phyloP scores from a whole-genome alignment of 2,888 invertebrate species.

The Lasioglossum calceatum region DNA sequence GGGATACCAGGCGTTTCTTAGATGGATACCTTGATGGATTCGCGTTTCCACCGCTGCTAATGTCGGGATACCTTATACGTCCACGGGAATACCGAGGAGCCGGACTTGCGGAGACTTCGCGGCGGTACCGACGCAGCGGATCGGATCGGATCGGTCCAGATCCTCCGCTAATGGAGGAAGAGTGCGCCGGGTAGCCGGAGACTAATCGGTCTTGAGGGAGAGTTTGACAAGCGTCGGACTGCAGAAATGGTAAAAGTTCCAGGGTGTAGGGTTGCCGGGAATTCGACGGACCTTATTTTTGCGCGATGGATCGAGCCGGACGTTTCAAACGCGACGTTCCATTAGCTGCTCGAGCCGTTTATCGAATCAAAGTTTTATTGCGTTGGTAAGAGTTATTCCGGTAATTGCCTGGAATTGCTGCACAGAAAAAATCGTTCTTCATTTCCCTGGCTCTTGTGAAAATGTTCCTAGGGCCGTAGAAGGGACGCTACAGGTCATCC shows the following conservation, averaged over 20 bases:
- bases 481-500: neutral
- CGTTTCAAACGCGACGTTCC: neutral
- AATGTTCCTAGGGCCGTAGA: neutral
- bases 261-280: conserved; percentile 4
- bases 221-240: conserved; percentile 43
- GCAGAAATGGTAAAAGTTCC: conserved; percentile 19
- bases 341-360: neutral
- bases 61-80: conserved; percentile 55
- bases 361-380: neutral
- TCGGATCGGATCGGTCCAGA: conserved; percentile 54
- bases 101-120: conserved; percentile 25
- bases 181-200: conserved; percentile 18
- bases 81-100: conserved; percentile 11
- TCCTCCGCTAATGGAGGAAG: conserved; percentile 44
- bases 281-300: neutral
- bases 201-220: conserved; percentile 42
- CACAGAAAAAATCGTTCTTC: neutral
- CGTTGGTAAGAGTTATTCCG: neutral
- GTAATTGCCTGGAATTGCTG: neutral
- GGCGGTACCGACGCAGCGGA: conserved; percentile 31
- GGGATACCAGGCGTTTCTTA: conserved; percentile 63
- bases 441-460: neutral
- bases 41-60: conserved; percentile 56
- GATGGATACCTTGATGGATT: conserved; percentile 64
- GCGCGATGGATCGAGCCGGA: neutral